Evolutionary conservation across 2,888 invertebrate genomes (phyloP).

Genomic region (Eudemis profundana): DNA sequence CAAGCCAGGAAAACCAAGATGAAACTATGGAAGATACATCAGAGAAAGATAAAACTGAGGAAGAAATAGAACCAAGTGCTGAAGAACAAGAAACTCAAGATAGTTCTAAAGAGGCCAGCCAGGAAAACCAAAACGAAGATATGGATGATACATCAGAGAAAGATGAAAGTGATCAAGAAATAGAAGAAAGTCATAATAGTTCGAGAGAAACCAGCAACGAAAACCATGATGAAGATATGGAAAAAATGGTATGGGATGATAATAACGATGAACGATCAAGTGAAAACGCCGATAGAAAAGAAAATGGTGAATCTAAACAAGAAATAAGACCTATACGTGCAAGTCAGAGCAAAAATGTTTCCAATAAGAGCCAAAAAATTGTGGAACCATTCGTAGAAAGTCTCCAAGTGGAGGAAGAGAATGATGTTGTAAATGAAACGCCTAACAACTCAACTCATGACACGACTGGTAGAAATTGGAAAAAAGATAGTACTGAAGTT

Average conservation of each 20-base stretch:
- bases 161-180: slow-evolving; percentile 1
- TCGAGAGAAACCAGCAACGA: slow-evolving; percentile 29
- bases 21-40: no score
- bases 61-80: neutral
- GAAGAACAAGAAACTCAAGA: neutral
- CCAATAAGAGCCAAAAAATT: slow-evolving; percentile 17
- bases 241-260: slow-evolving; percentile 36
- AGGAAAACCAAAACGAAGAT: neutral
- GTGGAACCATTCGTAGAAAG: slow-evolving; percentile 18
- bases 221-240: slow-evolving; percentile 29
- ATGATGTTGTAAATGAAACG: slow-evolving; percentile 45
- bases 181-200: slow-evolving; percentile 14
- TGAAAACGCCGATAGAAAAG: slow-evolving; percentile 31
- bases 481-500: slow-evolving; percentile 50
- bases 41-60: neutral
- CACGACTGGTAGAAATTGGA: slow-evolving; percentile 60
- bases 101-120: neutral
- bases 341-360: slow-evolving; percentile 1
- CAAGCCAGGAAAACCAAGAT: neutral
- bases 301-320: slow-evolving; percentile 18
- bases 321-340: neutral
- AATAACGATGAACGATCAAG: slow-evolving; percentile 25
- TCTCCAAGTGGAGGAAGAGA: slow-evolving; percentile 36
- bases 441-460: slow-evolving; percentile 59
- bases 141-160: slow-evolving; percentile 1